Evolutionary conservation across 2,113 vertebrate genomes (phyloP).

Genomic region (Lonchura striata): DNA sequence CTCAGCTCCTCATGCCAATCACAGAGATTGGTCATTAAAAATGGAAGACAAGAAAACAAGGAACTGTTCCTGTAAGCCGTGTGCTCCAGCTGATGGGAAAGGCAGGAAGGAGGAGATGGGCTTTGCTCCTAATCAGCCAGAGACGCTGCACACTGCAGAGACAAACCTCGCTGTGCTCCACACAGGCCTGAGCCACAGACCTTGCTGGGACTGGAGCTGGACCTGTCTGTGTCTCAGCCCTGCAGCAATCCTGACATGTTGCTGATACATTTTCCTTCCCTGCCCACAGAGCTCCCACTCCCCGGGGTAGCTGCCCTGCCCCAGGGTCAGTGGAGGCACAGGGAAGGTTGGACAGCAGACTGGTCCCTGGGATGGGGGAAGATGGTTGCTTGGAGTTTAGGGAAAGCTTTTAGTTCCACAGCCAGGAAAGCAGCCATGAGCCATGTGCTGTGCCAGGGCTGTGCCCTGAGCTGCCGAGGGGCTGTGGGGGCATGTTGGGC

Average conservation of each 20-base stretch:
- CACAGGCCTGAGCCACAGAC: not conserved
- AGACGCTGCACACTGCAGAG: not conserved
- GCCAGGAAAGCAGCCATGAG: not conserved
- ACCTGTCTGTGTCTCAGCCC: not conserved
- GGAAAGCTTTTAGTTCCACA: not conserved
- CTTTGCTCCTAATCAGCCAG: conserved; percentile 45
- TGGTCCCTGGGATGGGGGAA: not conserved
- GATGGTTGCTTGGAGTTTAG: not conserved
- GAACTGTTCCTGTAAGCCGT: not conserved
- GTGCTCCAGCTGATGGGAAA: not conserved
- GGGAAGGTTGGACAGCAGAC: not conserved
- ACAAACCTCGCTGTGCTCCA: not conserved
- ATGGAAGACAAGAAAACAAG: not conserved
- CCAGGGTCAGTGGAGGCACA: not conserved
- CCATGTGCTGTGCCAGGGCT: not conserved
- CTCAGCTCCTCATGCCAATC: conserved; percentile 22
- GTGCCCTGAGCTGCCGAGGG: not conserved
- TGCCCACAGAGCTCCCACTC: not conserved
- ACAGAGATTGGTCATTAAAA: conserved; percentile 36
- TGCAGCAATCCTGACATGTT: not conserved
- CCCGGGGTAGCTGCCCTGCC: not conserved
- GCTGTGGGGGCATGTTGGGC: fast-evolving
- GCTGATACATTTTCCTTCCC: not conserved
- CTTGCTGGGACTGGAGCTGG: not conserved
- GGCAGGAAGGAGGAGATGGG: conserved; percentile 52